phyloP scores from a whole-genome alignment of 2,113 vertebrate species.

The Malaclemys terrapin region DNA sequence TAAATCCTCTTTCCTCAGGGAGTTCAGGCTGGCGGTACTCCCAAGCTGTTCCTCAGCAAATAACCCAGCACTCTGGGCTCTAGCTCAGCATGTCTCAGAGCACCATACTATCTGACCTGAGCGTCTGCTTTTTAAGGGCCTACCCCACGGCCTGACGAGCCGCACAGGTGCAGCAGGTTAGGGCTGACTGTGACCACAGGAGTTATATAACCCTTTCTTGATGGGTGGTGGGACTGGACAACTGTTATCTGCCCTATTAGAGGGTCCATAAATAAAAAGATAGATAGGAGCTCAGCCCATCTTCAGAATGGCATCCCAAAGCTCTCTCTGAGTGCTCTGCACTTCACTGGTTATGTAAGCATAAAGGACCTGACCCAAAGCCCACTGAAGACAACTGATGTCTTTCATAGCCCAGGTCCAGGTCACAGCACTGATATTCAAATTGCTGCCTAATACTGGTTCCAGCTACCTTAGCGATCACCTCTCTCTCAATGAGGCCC shows the following conservation, averaged over 20 bases:
- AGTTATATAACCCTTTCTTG: not conserved
- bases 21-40: not conserved
- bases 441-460: accelerated
- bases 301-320: not conserved
- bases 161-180: not conserved
- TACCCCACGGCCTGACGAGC: too few relatives aligned
- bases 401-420: not conserved
- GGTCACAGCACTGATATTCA: not conserved
- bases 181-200: too few relatives aligned
- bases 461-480: accelerated
- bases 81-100: too few relatives aligned
- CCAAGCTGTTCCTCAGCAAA: not conserved
- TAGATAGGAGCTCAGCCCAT: not conserved
- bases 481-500: not conserved
- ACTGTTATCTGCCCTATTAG: too few relatives aligned
- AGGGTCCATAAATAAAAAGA: not conserved
- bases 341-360: too few relatives aligned
- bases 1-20: not conserved
- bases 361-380: not conserved
- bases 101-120: not conserved
- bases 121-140: too few relatives aligned
- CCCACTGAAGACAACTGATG: not conserved
- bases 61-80: not conserved
- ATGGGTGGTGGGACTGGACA: too few relatives aligned
- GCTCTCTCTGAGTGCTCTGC: not conserved